Conservation (phyloP, 2,888 invertebrate genomes). For the Carcina quercana region DNA sequence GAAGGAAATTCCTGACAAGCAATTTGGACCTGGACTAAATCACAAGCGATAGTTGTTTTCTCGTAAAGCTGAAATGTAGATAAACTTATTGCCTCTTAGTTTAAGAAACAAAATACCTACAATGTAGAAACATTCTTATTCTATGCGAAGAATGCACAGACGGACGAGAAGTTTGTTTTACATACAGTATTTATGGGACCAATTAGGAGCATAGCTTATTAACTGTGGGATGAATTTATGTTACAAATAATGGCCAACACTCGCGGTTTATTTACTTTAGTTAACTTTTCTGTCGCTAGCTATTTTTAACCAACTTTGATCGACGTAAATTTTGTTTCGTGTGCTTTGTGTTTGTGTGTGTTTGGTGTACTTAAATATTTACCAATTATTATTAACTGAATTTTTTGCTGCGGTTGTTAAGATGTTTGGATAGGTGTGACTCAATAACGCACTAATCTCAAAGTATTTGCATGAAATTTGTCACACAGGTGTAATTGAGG, state of each 20-base stretch:
- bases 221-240: conserved; percentile 53
- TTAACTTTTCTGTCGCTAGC: conserved; percentile 36
- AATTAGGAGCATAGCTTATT: conserved; percentile 60
- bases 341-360: too few relatives aligned
- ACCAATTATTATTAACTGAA: too few relatives aligned
- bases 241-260: conserved; percentile 33
- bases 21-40: too few relatives aligned
- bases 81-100: background rate
- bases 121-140: conserved; percentile 17
- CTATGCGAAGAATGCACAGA: conserved; percentile 29
- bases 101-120: background rate
- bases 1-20: too few relatives aligned
- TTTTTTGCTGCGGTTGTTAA: too few relatives aligned
- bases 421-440: too few relatives aligned
- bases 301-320: conserved; percentile 27
- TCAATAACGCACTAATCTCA: too few relatives aligned
- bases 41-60: too few relatives aligned
- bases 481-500: too few relatives aligned
- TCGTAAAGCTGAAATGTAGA: background rate
- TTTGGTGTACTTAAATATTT: too few relatives aligned
- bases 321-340: conserved; percentile 16
- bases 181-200: conserved; percentile 56
- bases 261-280: conserved; percentile 37
- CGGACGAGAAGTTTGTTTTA: conserved; percentile 56
- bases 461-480: too few relatives aligned